Conservation (phyloP, 2,113 vertebrate genomes). For the Aphelocoma coerulescens region DNA sequence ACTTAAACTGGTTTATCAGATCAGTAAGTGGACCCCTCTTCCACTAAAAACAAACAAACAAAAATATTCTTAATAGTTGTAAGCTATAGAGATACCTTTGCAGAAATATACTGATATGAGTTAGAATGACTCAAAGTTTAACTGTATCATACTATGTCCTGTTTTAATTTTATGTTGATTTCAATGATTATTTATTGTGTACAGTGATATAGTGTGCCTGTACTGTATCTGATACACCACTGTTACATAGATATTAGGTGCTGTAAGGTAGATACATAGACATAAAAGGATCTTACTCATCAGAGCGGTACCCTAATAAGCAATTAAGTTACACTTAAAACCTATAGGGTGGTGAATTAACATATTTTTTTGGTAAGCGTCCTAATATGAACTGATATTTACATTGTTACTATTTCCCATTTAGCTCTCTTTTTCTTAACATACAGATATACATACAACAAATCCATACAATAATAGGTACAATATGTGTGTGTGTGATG, state of each 20-base stretch:
- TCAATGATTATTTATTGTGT: not conserved
- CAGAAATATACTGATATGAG: not conserved
- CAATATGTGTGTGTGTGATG: too few relatives aligned
- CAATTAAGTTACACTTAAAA: not conserved
- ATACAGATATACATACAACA: too few relatives aligned
- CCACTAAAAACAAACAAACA: not conserved
- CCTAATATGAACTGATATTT: not conserved
- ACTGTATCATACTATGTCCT: not conserved
- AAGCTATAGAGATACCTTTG: not conserved
- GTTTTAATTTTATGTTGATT: not conserved
- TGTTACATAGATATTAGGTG: not conserved
- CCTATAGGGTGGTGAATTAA: not conserved
- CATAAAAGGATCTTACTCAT: not conserved
- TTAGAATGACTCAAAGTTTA: not conserved
- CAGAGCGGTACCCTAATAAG: fast-evolving
- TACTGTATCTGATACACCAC: not conserved
- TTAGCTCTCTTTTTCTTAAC: not conserved
- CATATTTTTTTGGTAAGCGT: not conserved
- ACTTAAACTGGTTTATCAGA: not conserved
- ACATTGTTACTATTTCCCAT: not conserved
- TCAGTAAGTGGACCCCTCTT: not conserved
- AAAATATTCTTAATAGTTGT: not conserved
- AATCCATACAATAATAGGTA: not conserved
- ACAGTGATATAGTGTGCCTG: not conserved
- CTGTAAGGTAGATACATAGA: not conserved